Base-by-base conservation (phyloP, 2,797 vertebrate species). In the Centropyge bicolor region DNA sequence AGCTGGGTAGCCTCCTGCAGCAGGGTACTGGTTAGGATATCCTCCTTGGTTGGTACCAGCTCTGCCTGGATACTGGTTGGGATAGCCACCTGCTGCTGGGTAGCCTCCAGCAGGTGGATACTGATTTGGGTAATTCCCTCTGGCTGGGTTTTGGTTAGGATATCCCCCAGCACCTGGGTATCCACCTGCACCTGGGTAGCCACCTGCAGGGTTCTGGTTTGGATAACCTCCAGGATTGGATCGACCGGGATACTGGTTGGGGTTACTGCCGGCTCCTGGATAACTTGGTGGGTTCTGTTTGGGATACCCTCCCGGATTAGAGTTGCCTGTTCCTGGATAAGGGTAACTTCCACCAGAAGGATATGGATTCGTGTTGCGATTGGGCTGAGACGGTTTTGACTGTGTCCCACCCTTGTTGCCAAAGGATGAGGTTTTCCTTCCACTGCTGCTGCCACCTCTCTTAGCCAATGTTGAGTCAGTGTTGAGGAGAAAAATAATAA, bases 281-380 rank as follows among this genome's bases (percentile, higher is more conserved):
- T 92, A 57, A 60, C 74, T 84, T n/a, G 70, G 73, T 38, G 90
- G 92, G 56, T 93, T 92, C 63, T 92, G 93, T 72, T 77, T 85
- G 14, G 90, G 86, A 69, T 85, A 43, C 19, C 89, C 89, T 61
- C 80, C 92, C 41, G 67, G 70, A 31, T 92, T 91, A 14, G 84
- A 79, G 41, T 87, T 90, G 51, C 90, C 89, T 19, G 27, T 22
- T 63, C 87, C 90, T 38, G 91, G 91, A 22, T 86, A 51, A 9
- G 93, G 92, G 46, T 95, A 94, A 78, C 86, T 95, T 49, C 95
- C 95, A 38, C 92, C 92, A 11, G 85, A 3, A 4, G 93, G 93
- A 65, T 94, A 94, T 0, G 93, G 93, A 41, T 93, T 94, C 55
- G 68, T 11, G 80, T 93, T 93, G 17, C 81, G 83, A 54, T 84